These are phyloP conservation scores for Chaetops frenatus DNA, from an alignment of 2,113 vertebrate species.

Conservation along the genomic window DNA sequence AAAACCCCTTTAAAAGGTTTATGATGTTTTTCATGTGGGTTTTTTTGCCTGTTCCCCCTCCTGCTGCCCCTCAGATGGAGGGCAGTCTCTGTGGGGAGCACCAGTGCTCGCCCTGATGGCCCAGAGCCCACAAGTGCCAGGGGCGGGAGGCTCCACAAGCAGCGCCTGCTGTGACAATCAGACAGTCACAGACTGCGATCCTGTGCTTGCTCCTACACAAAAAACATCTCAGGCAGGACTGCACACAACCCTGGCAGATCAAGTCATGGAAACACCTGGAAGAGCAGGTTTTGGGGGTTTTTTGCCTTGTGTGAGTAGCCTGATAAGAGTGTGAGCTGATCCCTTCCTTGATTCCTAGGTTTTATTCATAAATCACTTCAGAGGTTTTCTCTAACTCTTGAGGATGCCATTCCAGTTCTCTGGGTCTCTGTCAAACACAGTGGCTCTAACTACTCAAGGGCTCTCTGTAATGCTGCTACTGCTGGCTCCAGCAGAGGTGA, in stretches of 20 bases:
- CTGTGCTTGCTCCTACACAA: not conserved
- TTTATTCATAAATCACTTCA: not conserved
- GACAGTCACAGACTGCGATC: fast-evolving
- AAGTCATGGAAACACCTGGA: fast-evolving
- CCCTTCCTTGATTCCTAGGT: not conserved
- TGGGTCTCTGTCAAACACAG: not conserved
- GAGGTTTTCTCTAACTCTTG: not conserved
- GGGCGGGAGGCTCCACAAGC: fast-evolving
- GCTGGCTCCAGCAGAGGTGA: not conserved
- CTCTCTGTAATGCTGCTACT: not conserved
- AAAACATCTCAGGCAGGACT: not conserved
- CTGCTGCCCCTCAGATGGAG: fast-evolving
- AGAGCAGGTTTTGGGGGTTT: not conserved
- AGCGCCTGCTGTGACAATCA: fast-evolving
- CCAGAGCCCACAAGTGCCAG: fast-evolving
- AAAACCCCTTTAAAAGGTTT: not conserved
- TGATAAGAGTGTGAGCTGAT: not conserved
- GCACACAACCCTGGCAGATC: not conserved
- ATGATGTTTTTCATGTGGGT: fast-evolving
- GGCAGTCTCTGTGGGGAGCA: not conserved
- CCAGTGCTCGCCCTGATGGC: fast-evolving
- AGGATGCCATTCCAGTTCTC: not conserved
- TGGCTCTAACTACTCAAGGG: not conserved
- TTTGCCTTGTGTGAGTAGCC: not conserved
- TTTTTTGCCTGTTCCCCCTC: not conserved